Percentiles rank a stretch among this genome's conserved stretches.
These are phyloP conservation scores for Drosophila borealis DNA, from an alignment of 2,888 invertebrate species.

Conservation along the genomic window DNA sequence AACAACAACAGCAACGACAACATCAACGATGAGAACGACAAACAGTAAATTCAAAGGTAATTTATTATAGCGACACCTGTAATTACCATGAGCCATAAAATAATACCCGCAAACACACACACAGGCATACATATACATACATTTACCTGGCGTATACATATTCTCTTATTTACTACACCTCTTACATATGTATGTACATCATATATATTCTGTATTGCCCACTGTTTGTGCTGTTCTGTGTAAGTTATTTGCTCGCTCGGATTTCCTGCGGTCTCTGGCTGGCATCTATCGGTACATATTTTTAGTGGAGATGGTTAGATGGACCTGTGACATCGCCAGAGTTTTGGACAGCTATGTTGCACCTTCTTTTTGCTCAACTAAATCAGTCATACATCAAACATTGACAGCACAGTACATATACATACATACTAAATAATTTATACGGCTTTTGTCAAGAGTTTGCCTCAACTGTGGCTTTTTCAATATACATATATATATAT, in stretches of 20 bases:
- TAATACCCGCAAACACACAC: constrained; percentile 59
- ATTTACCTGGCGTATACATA: neutral
- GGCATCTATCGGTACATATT: constrained; percentile 16
- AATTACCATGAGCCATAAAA: constrained; percentile 81
- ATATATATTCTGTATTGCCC: constrained; percentile 16
- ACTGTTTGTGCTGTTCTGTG: constrained; percentile 20
- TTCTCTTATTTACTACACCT: neutral
- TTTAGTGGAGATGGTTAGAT: neutral
- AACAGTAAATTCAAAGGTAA: constrained; percentile 82
- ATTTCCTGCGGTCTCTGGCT: constrained; percentile 9
- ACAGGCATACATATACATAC: constrained; percentile 15
- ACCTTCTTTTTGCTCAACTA: constrained; percentile 29
- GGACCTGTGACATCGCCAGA: constrained; percentile 9
- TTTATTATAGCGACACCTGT: constrained; percentile 81
- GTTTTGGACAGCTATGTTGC: constrained; percentile 40
- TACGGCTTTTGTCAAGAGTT: neutral
- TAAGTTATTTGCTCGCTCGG: constrained; percentile 17
- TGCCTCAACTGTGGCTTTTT: neutral
- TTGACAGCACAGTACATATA: constrained; percentile 5
- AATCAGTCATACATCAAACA: constrained; percentile 37
- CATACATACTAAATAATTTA: constrained; percentile 21
- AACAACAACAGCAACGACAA: constrained; percentile 28
- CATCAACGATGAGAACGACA: constrained; percentile 61
- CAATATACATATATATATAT: neutral
- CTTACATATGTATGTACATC: constrained; percentile 16